Base-by-base conservation (phyloP, 2,888 invertebrate genomes). In the Erebia epiphron region DNA sequence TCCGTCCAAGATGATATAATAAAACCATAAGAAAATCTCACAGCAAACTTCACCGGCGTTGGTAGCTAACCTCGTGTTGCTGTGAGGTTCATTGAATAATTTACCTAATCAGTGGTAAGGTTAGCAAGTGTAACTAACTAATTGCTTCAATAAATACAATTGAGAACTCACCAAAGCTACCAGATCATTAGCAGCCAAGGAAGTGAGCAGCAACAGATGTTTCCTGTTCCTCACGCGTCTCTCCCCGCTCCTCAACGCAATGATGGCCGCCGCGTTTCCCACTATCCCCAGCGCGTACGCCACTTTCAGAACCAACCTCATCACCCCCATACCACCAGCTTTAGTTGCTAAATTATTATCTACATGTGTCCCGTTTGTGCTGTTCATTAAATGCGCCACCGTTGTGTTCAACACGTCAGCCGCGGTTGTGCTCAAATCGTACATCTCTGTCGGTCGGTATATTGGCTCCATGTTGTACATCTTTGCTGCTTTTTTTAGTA, bases 141-240 rank as follows among this genome's bases (percentile, higher is more conserved):
- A 35, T 35, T 35, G 35, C 7, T 35, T 35, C 7, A 35, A 35
- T 7, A 35, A 35, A 35, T 35, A 35, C 35, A 35, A 7, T 35
- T 35, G 7, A n/a, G 49, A 70, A 21, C 88, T 89, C 69, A 92
- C 92, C 85, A 93, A 74, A 43, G 97, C 97, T 57, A 97, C 95
- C 69, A 98, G 92, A 86, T 98, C 97, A 82, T 97, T 97, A 65
- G 94, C 94, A 46, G 96, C 96, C 76, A 98, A 88, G 78, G 97
- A 97, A 41, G 97, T 96, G 71, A 96, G 89, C 94, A 98, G 95
- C 80, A 98, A 90, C 78, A 97, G 94, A 87, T 98, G 97, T 84
- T 97, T 97, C 76, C 96, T 94, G 84, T 97, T 97, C 80, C 97
- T 94, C 56, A 96, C 94, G 81, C 95, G 95, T 77, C 95, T 94